Conservation (phyloP, 2,888 invertebrate genomes). For the Eristalinus sepulchralis region DNA sequence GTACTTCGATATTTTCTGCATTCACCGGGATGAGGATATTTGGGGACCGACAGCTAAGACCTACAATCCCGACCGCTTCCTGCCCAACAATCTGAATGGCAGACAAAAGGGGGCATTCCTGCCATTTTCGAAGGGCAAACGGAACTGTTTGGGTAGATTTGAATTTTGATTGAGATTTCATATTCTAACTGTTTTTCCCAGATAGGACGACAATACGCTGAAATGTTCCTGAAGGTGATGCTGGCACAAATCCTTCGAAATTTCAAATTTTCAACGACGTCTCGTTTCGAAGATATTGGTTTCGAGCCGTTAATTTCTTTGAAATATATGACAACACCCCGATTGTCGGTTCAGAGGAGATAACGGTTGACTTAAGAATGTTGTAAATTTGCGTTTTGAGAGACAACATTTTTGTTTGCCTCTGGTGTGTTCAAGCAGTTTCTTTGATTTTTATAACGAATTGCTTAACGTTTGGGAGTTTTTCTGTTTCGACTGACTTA, state of each 20-base stretch:
- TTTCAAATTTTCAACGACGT: constrained; percentile 59
- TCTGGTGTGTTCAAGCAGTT: too few relatives aligned
- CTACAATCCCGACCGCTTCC: constrained; percentile 78
- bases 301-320: constrained; percentile 32
- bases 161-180: too few relatives aligned
- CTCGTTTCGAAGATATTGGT: constrained; percentile 64
- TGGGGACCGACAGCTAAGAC: constrained; percentile 78
- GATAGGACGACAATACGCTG: constrained; percentile 72
- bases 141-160: constrained; percentile 77
- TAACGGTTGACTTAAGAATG: not conserved
- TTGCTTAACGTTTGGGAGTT: too few relatives aligned
- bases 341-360: constrained; percentile 49
- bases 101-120: constrained; percentile 77
- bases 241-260: constrained; percentile 67
- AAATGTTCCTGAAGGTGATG: constrained; percentile 58
- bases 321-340: constrained; percentile 43
- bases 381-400: too few relatives aligned
- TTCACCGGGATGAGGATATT: constrained; percentile 76
- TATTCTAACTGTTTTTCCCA: constrained; percentile 56
- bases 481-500: too few relatives aligned
- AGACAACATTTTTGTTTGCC: too few relatives aligned
- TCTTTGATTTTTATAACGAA: too few relatives aligned
- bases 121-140: constrained; percentile 78
- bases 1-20: constrained; percentile 75
- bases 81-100: constrained; percentile 75